Percentiles rank a stretch among this genome's conserved stretches.
These are phyloP conservation scores for Bubo scandiacus DNA, from an alignment of 2,113 vertebrate species.

Conservation along the genomic window DNA sequence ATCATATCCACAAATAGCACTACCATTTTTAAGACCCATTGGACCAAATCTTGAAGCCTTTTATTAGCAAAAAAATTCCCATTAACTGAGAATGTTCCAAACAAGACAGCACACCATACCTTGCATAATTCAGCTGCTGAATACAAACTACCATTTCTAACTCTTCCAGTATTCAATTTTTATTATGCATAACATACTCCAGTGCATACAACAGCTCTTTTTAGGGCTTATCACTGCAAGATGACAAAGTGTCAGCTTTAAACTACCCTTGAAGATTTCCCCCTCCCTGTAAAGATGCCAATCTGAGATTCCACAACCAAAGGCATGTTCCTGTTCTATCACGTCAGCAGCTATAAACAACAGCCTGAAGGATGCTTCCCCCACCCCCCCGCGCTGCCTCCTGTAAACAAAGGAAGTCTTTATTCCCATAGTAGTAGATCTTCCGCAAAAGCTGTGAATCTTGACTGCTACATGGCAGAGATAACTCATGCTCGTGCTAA, in stretches of 20 bases:
- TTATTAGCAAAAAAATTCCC: neutral
- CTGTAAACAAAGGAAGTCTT: slow-evolving; percentile 38
- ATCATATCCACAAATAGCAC: neutral
- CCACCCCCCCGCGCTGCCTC: neutral
- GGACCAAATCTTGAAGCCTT: neutral
- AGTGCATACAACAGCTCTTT: neutral
- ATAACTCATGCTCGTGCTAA: neutral
- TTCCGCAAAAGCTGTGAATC: slow-evolving; percentile 10
- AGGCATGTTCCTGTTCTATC: neutral
- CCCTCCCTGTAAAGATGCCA: neutral
- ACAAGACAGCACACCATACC: neutral
- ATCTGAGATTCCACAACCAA: neutral
- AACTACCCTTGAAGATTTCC: neutral
- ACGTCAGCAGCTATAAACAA: slow-evolving; percentile 32
- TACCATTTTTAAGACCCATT: neutral
- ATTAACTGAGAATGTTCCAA: neutral
- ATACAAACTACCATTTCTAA: neutral
- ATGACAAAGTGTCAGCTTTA: slow-evolving; percentile 6
- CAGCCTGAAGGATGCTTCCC: slow-evolving; percentile 9
- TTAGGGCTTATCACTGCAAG: neutral
- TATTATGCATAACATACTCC: neutral
- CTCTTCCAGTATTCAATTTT: neutral
- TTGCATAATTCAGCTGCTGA: neutral
- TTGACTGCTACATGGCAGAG: slow-evolving; percentile 3
- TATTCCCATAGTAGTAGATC: neutral